phyloP scores from a whole-genome alignment of 2,888 invertebrate species.

The Ashinkailepas kermadecensis region DNA sequence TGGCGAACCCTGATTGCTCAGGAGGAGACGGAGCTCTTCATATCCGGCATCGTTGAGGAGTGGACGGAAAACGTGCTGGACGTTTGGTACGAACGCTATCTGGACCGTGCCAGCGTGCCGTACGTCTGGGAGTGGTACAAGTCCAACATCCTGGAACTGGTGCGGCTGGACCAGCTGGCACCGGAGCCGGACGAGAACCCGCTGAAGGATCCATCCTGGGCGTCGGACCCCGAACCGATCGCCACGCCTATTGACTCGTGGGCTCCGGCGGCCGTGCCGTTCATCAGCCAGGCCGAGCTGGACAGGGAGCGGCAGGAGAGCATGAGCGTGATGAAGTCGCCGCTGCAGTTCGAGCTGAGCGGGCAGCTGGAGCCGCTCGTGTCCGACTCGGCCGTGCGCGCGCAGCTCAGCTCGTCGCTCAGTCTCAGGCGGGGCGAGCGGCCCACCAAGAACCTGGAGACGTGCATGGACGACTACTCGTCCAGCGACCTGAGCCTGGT shows the following conservation, averaged over 20 bases:
- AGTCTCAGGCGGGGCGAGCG: neutral
- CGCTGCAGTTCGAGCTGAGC: neutral
- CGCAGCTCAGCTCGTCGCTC: conserved; percentile 16
- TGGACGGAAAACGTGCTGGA: neutral
- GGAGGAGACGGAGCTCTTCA: conserved; percentile 8
- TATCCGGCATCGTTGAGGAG: conserved; percentile 7
- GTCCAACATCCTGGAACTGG: neutral
- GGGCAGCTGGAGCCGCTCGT: neutral
- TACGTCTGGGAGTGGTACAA: conserved; percentile 19
- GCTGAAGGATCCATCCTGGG: neutral
- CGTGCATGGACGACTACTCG: conserved; percentile 16
- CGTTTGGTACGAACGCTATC: conserved; percentile 8
- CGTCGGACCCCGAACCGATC: neutral
- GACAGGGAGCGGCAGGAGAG: neutral
- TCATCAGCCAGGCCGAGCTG: neutral
- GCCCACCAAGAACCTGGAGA: neutral
- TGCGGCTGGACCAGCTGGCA: neutral
- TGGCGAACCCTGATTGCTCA: neutral
- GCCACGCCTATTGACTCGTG: conserved; percentile 1
- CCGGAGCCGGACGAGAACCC: conserved; percentile 10
- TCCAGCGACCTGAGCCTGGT: conserved; percentile 17
- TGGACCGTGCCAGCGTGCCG: neutral
- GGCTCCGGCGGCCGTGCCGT: conserved; percentile 7
- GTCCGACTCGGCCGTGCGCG: neutral
- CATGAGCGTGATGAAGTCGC: neutral